phyloP scores from a whole-genome alignment of 2,888 invertebrate genomes.

The Bellardia pandia region DNA sequence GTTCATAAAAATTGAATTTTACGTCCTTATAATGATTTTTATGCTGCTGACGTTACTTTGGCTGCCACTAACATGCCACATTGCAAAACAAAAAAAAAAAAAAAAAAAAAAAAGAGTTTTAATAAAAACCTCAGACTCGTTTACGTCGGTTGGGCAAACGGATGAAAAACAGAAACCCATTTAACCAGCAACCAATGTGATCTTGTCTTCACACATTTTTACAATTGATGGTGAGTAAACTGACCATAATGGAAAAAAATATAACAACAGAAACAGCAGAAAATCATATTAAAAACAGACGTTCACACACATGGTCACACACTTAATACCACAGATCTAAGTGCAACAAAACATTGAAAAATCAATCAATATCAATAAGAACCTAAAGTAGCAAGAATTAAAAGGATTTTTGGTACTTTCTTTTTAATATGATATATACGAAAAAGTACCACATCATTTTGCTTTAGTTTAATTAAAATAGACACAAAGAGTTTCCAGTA shows the following conservation, averaged over 20 bases:
- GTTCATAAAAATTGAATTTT: constrained; percentile 66
- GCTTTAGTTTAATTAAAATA: too few species aligned
- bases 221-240: constrained; percentile 62
- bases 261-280: constrained; percentile 27
- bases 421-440: neutral
- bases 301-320: constrained; percentile 42
- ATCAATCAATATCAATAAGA: constrained; percentile 48
- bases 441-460: too few species aligned
- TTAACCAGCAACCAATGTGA: constrained; percentile 66
- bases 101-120: neutral
- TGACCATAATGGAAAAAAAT: constrained; percentile 50
- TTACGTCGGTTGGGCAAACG: neutral
- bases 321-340: constrained; percentile 52
- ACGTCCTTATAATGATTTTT: constrained; percentile 66
- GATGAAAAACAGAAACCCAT: constrained; percentile 42
- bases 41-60: constrained; percentile 43
- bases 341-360: constrained; percentile 50
- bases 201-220: constrained; percentile 72
- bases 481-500: too few species aligned
- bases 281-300: constrained; percentile 49
- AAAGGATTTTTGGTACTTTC: constrained; percentile 2
- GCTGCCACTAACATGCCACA: constrained; percentile 65
- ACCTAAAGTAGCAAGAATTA: neutral
- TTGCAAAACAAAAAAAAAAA: neutral
- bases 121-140: constrained; percentile 7